Base-by-base conservation (phyloP, 2,113 vertebrate species). In the Climacteris rufus region DNA sequence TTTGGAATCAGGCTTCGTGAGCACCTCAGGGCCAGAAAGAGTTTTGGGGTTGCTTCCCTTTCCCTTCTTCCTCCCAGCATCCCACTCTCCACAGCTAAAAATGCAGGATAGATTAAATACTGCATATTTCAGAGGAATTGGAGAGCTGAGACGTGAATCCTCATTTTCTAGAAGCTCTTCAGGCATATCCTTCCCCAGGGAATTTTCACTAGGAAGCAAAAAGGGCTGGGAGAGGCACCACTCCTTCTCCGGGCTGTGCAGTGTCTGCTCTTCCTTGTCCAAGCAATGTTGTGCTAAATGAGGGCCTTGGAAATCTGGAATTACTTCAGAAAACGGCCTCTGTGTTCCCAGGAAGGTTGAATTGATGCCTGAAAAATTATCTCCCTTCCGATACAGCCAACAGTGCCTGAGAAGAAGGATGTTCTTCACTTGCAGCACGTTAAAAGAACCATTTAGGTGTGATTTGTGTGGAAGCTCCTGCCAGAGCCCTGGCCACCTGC, bases 21-120 rank as follows among this genome's bases (percentile, higher is more conserved):
- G 39, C 0, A 0, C 28, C n/a, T 59, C 4, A 8, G 30, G 66
- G 60, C 47, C 45, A 25, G 27, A 33, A 69, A 44, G 33, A 21
- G n/a, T 44, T 83, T 90, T 39, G 27, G 22, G 17, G n/a, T 77
- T 64, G 17, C 28, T 25, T 89, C 37, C 28, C 54, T 31, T 25
- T 42, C 30, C 25, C 11, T 72, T 50, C 47, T 50, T 71, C 39
- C 7, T 9, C 13, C 20, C 84, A 61, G 54, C 47, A 53, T 11
- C 39, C 25, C 9, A 6, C 52, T 66, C 83, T 33, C 54, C n/a
- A 44, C 15, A 11, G 25, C 28, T 65, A 2, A 87, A 49, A 66
- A 15, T 53, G 37, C 12, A 63, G 47, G 24, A 7, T 18, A 10
- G 30, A 24, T 52, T 7, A 44, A 84, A 52, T 64, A 17, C 39